Percentiles rank a stretch among this genome's conserved stretches.
Conservation (phyloP, 1,140 invertebrate genomes). For the Vanessa atalanta region DNA sequence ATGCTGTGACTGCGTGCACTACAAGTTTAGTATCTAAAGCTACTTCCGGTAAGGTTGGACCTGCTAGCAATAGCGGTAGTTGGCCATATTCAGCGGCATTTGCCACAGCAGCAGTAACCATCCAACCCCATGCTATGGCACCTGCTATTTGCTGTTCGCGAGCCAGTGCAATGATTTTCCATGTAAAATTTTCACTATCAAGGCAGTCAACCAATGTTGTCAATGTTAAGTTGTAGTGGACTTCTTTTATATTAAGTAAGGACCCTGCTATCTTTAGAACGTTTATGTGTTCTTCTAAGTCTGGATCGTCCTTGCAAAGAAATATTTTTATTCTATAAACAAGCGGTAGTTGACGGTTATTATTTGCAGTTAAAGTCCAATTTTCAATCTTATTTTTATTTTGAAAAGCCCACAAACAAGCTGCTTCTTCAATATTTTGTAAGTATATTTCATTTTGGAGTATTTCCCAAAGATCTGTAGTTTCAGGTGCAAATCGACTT, state of each 20-base stretch:
- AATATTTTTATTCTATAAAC: constrained; percentile 6
- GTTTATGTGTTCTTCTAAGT: not conserved
- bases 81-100: not conserved
- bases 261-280: not conserved
- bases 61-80: constrained; percentile 17
- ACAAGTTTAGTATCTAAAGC: not conserved
- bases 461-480: constrained; percentile 16
- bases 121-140: constrained; percentile 15
- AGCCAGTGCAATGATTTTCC: not conserved
- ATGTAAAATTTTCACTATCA: not conserved
- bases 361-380: not conserved
- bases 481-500: constrained; percentile 1
- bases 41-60: not conserved
- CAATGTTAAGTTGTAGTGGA: not conserved
- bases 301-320: constrained; percentile 15
- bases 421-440: constrained; percentile 25
- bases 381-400: constrained; percentile 9
- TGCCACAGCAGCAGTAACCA: not conserved
- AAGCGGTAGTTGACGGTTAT: not conserved
- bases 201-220: not conserved
- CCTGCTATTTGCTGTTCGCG: not conserved
- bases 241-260: not conserved
- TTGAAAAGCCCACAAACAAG: constrained; percentile 27
- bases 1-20: constrained; percentile 2
- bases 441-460: constrained; percentile 10